Evolutionary conservation across 2,888 invertebrate genomes (phyloP), one percentile per base, ranked within the genome.

Genomic region (Drosophila sordidapex): DNA sequence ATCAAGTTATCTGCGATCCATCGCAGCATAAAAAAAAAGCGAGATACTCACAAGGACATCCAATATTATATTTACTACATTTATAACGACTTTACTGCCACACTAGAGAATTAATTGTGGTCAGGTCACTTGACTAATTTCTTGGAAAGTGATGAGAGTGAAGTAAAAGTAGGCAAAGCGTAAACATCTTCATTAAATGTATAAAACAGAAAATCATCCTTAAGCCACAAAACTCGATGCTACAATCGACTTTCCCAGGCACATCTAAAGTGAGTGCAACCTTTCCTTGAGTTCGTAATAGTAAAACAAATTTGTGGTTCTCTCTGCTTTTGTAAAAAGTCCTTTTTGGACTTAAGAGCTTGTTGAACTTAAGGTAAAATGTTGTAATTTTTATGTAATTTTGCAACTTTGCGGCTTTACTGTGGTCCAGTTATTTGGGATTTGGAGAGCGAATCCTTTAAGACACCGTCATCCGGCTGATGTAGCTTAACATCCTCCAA

Each of bases 301-400:
- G 35, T 13, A n/a, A 35, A 18, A 43, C 11, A 21, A 43, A 43
- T 21, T 18, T 46, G 18, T 31, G 53, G 25, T 36, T n/a, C 27
- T 57, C 21, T 5, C 27, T 46, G 29, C 36, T 48, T 25, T 25
- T 15, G 25, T 6, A 21, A 8, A 46, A 25, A 25, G 27, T 43
- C 54, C 60, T 76, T 58, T 69, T 59, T 40, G 31, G 25, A n/a
- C 53, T 56, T 54, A 59, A 58, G 31, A 65, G 64, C 53, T 61
- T 71, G 38, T 38, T 40, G 29, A n/a, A 60, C 33, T 68, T 29
- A 25, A 25, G 3, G 15, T n/a, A 49, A 18, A 62, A 71, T 77
- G 61, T 76, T 13, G 53, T 51, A 25, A 8, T 5, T 38, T 25
- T 54, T 46, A 40, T n/a, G 53, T 25, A 11, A 25, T 6, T 29